phyloP scores from a whole-genome alignment of 1,140 invertebrate genomes.

The Ceratosolen fusciceps region DNA sequence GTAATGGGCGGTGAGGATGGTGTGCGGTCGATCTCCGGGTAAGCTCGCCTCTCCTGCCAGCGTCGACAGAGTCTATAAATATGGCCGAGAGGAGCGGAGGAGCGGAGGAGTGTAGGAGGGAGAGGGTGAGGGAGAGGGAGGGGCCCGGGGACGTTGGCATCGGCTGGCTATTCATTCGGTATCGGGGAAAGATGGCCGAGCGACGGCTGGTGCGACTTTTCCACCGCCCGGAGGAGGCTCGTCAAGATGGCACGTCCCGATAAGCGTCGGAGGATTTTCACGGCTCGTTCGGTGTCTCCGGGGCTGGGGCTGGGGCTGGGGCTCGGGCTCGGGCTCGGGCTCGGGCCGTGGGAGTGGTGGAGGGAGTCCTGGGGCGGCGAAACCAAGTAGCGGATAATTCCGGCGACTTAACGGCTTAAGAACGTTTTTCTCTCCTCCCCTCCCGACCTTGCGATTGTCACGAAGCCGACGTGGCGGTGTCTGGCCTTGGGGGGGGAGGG shows the following conservation, averaged over 20 bases:
- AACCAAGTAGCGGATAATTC: slow-evolving; percentile 36
- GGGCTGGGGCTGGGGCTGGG: background rate
- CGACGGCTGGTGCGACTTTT: background rate
- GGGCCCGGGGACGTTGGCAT: too few relatives aligned
- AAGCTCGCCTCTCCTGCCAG: too few relatives aligned
- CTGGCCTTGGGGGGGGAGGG: background rate
- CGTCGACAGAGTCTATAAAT: too few relatives aligned
- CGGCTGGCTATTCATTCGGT: too few relatives aligned
- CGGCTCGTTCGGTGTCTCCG: background rate
- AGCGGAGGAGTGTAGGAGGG: too few relatives aligned
- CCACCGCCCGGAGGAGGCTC: background rate
- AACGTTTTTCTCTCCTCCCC: slow-evolving; percentile 1
- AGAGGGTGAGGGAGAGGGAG: too few relatives aligned
- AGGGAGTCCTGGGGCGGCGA: background rate
- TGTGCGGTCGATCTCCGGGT: too few relatives aligned
- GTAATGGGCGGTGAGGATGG: too few relatives aligned
- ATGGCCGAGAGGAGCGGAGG: too few relatives aligned
- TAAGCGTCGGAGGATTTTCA: slow-evolving; percentile 23
- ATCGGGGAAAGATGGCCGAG: too few relatives aligned
- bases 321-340: background rate
- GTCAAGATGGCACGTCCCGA: background rate
- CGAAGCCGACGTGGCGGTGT: background rate
- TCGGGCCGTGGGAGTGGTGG: background rate
- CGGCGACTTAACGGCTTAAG: slow-evolving; percentile 40
- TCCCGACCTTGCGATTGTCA: slow-evolving; percentile 1